Evolutionary conservation across 2,888 invertebrate genomes (phyloP).

Genomic region (Coelogynopora nodosa): DNA sequence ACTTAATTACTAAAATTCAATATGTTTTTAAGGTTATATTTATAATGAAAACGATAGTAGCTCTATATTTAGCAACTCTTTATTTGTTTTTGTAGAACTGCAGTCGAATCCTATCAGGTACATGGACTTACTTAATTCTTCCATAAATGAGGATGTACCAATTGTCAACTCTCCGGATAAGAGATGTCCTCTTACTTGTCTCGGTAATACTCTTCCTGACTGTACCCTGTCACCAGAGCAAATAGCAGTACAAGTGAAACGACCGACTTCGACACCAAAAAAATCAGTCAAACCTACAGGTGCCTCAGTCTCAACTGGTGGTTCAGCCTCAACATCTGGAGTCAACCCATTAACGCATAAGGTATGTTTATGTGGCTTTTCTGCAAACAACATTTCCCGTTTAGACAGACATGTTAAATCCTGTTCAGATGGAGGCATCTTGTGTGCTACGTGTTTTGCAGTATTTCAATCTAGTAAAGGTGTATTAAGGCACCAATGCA

Average conservation of each 20-base stretch:
- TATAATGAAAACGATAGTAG: neutral
- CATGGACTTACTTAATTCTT: neutral
- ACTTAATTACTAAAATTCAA: neutral
- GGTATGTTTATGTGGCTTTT: neutral
- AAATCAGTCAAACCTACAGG: neutral
- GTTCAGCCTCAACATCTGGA: neutral
- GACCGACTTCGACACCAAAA: neutral
- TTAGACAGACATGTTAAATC: conserved; percentile 6
- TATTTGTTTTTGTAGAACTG: neutral
- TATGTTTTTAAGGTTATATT: neutral
- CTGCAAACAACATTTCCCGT: neutral
- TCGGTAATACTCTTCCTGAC: neutral
- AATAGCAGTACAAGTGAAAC: neutral
- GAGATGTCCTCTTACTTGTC: neutral
- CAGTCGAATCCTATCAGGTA: neutral
- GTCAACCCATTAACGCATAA: neutral
- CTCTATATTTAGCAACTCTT: neutral
- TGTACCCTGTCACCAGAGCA: neutral
- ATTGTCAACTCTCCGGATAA: neutral
- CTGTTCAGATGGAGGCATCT: neutral
- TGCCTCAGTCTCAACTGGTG: neutral
- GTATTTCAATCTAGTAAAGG: neutral
- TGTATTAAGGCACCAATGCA: neutral
- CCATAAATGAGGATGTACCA: neutral
- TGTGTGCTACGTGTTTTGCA: neutral